A percentile compares a stretch with the other conserved stretches of the same genome.
These are phyloP conservation scores for Paguma larvata DNA, from an alignment of 2,797 vertebrate species.

Conservation along the genomic window DNA sequence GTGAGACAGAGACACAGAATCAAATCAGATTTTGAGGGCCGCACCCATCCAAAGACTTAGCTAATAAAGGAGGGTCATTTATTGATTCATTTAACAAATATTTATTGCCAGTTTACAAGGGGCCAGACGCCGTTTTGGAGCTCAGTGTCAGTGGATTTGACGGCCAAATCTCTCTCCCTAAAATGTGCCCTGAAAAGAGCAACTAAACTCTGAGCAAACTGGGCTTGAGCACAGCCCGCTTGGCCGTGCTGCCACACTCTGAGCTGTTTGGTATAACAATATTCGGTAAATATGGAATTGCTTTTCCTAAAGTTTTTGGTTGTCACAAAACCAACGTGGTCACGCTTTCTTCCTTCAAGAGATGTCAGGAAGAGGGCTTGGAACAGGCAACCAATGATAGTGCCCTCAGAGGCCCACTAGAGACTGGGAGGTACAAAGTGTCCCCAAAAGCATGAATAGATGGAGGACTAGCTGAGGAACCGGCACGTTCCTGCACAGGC, in stretches of 20 bases:
- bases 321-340: background rate
- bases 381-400: fast-evolving
- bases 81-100: background rate
- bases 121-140: background rate
- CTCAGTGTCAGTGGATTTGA: background rate
- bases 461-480: background rate
- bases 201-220: background rate
- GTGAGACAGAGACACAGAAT: background rate
- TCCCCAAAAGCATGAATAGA: fast-evolving
- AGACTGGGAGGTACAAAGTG: fast-evolving
- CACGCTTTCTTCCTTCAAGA: background rate
- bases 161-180: background rate
- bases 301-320: background rate
- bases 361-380: background rate
- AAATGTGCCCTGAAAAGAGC: background rate
- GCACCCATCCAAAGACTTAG: background rate
- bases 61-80: fast-evolving
- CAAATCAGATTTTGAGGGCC: background rate
- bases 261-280: fast-evolving
- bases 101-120: background rate
- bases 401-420: fast-evolving
- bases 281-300: background rate
- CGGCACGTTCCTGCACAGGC: fast-evolving
- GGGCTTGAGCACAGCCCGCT: fast-evolving
- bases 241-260: fast-evolving